These are phyloP conservation scores for Steinernema scapterisci DNA, from an alignment of 2,888 invertebrate genomes.

Conservation along the genomic window DNA sequence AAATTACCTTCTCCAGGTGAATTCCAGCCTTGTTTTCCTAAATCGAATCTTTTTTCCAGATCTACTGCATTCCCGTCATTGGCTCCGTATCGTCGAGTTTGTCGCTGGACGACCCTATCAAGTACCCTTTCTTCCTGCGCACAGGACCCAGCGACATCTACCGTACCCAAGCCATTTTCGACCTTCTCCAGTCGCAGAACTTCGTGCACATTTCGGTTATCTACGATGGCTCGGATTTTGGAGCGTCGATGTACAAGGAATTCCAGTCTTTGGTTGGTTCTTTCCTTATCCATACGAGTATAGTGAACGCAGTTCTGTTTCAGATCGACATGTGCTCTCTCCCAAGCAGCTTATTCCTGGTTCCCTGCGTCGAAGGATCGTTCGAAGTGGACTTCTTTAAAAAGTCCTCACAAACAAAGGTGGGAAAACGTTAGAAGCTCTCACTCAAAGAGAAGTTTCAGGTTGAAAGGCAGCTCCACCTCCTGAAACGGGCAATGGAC, in stretches of 20 bases:
- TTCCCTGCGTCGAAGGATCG: conserved; percentile 2
- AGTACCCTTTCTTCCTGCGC: conserved; percentile 36
- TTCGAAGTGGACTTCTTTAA: conserved; percentile 13
- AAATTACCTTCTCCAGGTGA: conserved; percentile 34
- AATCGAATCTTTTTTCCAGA: not conserved
- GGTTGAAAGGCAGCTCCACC: conserved; percentile 6
- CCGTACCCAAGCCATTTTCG: conserved; percentile 33
- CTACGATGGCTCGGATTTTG: conserved; percentile 34
- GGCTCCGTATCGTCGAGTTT: conserved; percentile 23
- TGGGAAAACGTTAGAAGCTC: not conserved
- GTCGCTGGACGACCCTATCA: conserved; percentile 34
- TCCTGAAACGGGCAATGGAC: not conserved
- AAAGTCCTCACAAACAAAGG: not conserved
- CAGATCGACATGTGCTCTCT: conserved; percentile 3
- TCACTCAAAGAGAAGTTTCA: not conserved
- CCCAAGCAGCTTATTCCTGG: not conserved
- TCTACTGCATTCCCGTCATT: conserved; percentile 38
- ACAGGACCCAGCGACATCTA: conserved; percentile 37
- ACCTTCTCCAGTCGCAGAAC: conserved; percentile 35
- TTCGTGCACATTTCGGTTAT: conserved; percentile 37
- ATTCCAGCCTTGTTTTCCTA: not conserved
- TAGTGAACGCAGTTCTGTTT: not conserved
- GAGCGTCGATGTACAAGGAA: conserved; percentile 22
- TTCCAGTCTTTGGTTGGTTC: conserved; percentile 11
- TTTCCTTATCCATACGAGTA: too few species aligned